Base-by-base conservation (phyloP, 2,797 vertebrate genomes). In the Diceros bicornis region DNA sequence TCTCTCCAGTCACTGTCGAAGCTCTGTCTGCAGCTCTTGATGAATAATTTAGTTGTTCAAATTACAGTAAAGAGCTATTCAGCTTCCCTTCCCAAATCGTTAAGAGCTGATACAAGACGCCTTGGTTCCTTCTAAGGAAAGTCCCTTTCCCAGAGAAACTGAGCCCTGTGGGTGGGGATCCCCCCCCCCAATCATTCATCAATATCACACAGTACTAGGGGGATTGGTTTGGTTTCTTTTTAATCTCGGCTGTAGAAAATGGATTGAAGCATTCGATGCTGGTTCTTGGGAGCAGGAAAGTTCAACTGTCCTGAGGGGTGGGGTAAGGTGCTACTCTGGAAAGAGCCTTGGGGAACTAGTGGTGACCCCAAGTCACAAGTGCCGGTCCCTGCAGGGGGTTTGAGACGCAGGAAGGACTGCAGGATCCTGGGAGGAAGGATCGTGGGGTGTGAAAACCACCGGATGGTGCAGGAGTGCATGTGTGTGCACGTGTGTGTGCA, bases 31-130 rank as follows among this genome's bases (percentile, higher is more conserved):
- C 44, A 0, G 0, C 41, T 98, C 93, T 95, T 27, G 87, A 98
- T 98, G 98, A 98, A 98, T 98, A 98, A 98, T 98, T 97, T 97
- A 98, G 98, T 98, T 93, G 97, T 92, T 97, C 10, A 96, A 97
- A 98, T 98, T 98, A 98, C 98, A 98, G 98, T 98, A 98, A 98
- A 98, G 97, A 81, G 97, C 93, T 78, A 12, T 55, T 71, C 69
- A 62, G 92, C 96, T 98, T 97, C 94, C 94, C 90, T 98, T 98
- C 98, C 98, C 97, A 98, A 97, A 97, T 94, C 93, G 25, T 90
- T 97, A 93, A 89, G 96, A 91, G 95, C 95, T 85, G 95, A 88
- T 89, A 92, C 7, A 44, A 78, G 91, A 79, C 0, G 44, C 89
- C 97, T 85, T 7, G 75, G 93, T 71, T 96, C 94, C 95, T 95